These are phyloP conservation scores for Lasioglossum albipes DNA, from an alignment of 1,140 invertebrate genomes.

Conservation along the genomic window DNA sequence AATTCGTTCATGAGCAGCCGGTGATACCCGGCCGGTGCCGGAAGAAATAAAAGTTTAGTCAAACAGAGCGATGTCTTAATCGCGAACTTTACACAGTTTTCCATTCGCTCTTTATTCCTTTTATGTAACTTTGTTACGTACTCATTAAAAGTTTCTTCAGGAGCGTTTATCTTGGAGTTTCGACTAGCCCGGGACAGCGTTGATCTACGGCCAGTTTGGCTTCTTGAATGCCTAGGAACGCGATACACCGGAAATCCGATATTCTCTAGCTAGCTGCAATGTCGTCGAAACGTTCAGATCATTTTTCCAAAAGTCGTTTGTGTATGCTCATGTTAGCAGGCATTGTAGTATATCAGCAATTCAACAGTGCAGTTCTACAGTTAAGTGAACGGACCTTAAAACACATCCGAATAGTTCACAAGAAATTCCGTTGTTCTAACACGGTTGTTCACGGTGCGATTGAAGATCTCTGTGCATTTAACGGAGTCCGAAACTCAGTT, in stretches of 20 bases:
- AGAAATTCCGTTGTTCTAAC: no score
- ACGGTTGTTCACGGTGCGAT: no score
- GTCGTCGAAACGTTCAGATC: not conserved
- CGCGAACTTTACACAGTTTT: slow-evolving; percentile 11
- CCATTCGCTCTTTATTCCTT: slow-evolving; percentile 8
- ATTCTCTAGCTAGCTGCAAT: not conserved
- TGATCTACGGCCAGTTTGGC: slow-evolving; percentile 8
- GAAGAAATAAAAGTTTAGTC: slow-evolving; percentile 24
- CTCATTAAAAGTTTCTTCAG: slow-evolving; percentile 38
- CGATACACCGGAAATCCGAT: not conserved
- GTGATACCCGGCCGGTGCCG: not conserved
- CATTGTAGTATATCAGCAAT: no score
- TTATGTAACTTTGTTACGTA: slow-evolving; percentile 32
- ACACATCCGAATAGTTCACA: no score
- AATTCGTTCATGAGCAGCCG: not conserved
- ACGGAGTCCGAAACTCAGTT: no score
- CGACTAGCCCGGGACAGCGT: not conserved
- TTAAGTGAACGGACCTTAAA: no score
- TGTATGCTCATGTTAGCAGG: no score
- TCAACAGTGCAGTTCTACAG: no score
- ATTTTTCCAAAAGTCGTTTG: not conserved
- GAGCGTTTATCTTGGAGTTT: slow-evolving; percentile 32
- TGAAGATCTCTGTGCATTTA: no score
- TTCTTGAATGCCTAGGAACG: not conserved
- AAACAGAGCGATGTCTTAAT: slow-evolving; percentile 31